phyloP scores from a whole-genome alignment of 2,888 invertebrate species.

The Philaethria dido region DNA sequence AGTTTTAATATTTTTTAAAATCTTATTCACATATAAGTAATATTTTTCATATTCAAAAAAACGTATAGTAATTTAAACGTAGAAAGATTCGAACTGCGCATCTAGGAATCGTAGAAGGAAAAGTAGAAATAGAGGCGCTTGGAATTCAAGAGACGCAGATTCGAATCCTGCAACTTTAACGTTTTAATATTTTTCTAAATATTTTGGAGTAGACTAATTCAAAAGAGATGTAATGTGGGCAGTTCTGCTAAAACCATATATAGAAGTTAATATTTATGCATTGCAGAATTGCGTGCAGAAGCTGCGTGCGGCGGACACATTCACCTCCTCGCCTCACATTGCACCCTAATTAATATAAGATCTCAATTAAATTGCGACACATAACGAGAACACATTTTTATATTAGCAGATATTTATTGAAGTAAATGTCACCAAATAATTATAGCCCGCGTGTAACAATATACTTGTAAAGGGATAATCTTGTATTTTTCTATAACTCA shows the following conservation, averaged over 20 bases:
- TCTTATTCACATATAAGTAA: too few relatives aligned
- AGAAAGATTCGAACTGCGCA: too few relatives aligned
- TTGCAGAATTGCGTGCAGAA: constrained; percentile 69
- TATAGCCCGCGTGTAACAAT: neutral
- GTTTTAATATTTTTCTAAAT: too few relatives aligned
- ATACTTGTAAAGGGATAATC: neutral
- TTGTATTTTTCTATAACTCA: too few relatives aligned
- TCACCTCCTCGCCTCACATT: constrained; percentile 72
- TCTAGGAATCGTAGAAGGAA: too few relatives aligned
- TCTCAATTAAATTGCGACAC: constrained; percentile 84
- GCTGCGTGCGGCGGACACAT: constrained; percentile 80
- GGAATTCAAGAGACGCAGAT: too few relatives aligned
- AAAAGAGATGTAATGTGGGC: constrained; percentile 24
- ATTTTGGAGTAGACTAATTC: too few relatives aligned
- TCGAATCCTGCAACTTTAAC: too few relatives aligned
- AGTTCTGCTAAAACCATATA: constrained; percentile 44
- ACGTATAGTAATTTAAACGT: too few relatives aligned
- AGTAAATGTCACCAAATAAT: constrained; percentile 20
- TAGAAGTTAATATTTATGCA: constrained; percentile 49
- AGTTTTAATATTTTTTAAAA: too few relatives aligned
- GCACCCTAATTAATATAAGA: constrained; percentile 84
- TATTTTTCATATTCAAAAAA: too few relatives aligned
- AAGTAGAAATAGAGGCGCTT: too few relatives aligned
- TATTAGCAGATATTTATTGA: constrained; percentile 38
- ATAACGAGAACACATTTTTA: constrained; percentile 78